A percentile compares a stretch with the other conserved stretches of the same genome.
phyloP scores from a whole-genome alignment of 2,797 vertebrate genomes.

The Catostomus latipinnis region DNA sequence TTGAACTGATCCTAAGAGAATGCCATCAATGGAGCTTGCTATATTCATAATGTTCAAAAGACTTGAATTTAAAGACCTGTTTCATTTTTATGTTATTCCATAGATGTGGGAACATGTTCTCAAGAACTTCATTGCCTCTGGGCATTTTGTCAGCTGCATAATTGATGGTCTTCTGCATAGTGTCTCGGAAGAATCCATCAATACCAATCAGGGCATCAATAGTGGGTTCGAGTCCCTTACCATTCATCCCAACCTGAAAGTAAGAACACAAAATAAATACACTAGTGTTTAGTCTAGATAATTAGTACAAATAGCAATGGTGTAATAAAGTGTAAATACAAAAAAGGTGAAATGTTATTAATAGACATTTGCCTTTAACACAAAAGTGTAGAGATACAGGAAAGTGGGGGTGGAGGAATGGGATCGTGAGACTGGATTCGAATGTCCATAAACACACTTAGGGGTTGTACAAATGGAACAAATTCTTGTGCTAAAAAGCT shows the following conservation, averaged over 20 bases:
- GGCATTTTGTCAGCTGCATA: constrained; percentile 86
- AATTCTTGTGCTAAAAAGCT: too few relatives aligned
- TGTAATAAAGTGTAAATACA: too few relatives aligned
- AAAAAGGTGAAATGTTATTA: too few relatives aligned
- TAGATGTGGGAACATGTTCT: constrained; percentile 80
- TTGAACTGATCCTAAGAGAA: background rate
- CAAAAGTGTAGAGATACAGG: background rate
- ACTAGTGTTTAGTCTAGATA: too few relatives aligned
- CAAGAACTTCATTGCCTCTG: constrained; percentile 77
- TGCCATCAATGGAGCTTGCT: background rate
- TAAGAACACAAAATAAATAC: constrained; percentile 35
- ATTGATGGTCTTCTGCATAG: constrained; percentile 86
- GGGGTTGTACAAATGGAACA: too few relatives aligned
- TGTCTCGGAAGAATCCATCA: constrained; percentile 91
- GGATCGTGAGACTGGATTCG: too few relatives aligned
- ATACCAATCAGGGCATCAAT: constrained; percentile 90
- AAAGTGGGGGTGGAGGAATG: too few relatives aligned
- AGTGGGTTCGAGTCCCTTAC: constrained; percentile 89
- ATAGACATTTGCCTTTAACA: background rate
- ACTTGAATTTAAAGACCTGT: constrained; percentile 66
- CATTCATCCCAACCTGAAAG: constrained; percentile 87
- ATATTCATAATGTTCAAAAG: background rate
- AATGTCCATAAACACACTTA: too few relatives aligned
- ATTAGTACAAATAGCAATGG: too few relatives aligned
- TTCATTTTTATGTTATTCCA: constrained; percentile 70